phyloP scores from a whole-genome alignment of 1,140 invertebrate species.

The Procambarus clarkii region DNA sequence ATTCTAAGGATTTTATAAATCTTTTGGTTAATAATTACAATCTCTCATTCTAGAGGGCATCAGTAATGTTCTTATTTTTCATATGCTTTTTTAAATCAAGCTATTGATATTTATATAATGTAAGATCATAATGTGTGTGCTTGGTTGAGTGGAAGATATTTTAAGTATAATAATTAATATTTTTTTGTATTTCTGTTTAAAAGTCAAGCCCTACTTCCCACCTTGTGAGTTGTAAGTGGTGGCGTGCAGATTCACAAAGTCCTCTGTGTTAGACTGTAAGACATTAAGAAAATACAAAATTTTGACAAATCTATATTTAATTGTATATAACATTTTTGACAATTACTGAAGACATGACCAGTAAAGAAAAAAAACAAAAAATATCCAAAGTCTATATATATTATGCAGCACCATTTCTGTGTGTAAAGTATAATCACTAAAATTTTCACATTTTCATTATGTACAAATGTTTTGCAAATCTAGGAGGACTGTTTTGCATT shows the following conservation, averaged over 20 bases:
- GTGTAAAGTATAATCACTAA: neutral
- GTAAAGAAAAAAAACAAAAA: neutral
- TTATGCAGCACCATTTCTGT: too few species aligned
- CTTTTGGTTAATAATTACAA: neutral
- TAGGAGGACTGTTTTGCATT: neutral
- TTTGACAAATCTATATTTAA: neutral
- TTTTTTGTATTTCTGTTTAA: neutral
- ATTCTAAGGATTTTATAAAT: slow-evolving; percentile 6
- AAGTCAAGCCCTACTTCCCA: neutral
- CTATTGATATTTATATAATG: neutral
- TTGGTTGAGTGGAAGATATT: neutral
- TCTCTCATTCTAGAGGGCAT: neutral
- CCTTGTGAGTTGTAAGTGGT: neutral
- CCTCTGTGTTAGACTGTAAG: neutral
- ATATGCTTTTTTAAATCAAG: slow-evolving; percentile 1
- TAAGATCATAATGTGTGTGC: neutral
- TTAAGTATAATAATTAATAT: neutral
- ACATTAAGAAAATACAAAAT: neutral
- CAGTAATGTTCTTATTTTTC: slow-evolving; percentile 18
- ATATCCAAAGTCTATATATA: neutral
- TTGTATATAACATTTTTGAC: neutral
- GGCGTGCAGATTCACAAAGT: neutral
- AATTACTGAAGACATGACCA: neutral
- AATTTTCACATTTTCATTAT: neutral
- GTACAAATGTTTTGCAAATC: slow-evolving; percentile 1